Percentiles rank a stretch among this genome's conserved stretches.
Conservation (phyloP, 2,113 vertebrate species). For the Desmodus rotundus region DNA sequence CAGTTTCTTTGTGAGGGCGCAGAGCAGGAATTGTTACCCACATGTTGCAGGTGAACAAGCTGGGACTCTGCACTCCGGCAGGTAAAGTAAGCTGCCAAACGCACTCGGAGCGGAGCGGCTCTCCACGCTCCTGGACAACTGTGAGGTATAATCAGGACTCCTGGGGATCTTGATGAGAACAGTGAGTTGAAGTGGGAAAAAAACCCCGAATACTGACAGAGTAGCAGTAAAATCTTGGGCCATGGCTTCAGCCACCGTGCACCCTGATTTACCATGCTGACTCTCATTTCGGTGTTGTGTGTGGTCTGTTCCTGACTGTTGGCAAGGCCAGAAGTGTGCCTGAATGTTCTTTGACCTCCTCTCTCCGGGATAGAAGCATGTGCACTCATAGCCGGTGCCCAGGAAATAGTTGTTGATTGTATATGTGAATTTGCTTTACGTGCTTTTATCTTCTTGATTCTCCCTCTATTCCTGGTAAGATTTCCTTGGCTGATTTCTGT, state of each 20-base stretch:
- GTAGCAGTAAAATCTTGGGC: neutral
- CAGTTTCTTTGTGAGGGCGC: neutral
- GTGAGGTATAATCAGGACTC: neutral
- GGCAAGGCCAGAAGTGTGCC: neutral
- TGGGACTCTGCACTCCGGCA: neutral
- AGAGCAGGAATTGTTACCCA: neutral
- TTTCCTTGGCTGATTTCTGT: neutral
- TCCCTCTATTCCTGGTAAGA: neutral
- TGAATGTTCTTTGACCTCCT: neutral
- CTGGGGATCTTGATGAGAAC: neutral
- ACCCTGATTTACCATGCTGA: rapidly evolving
- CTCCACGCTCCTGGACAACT: rapidly evolving
- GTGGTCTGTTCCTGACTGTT: neutral
- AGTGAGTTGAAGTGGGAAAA: neutral
- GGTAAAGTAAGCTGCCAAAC: neutral
- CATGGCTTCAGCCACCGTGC: neutral
- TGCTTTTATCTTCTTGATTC: neutral
- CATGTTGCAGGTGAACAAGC: neutral
- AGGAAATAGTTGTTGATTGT: neutral
- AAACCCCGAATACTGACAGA: no score
- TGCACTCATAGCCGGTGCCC: neutral
- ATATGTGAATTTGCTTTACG: neutral
- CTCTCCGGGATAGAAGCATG: neutral
- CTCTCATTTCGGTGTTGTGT: neutral
- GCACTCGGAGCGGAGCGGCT: rapidly evolving